These are phyloP conservation scores for Coturnix japonica DNA, from an alignment of 2,113 vertebrate species.

Conservation along the genomic window DNA sequence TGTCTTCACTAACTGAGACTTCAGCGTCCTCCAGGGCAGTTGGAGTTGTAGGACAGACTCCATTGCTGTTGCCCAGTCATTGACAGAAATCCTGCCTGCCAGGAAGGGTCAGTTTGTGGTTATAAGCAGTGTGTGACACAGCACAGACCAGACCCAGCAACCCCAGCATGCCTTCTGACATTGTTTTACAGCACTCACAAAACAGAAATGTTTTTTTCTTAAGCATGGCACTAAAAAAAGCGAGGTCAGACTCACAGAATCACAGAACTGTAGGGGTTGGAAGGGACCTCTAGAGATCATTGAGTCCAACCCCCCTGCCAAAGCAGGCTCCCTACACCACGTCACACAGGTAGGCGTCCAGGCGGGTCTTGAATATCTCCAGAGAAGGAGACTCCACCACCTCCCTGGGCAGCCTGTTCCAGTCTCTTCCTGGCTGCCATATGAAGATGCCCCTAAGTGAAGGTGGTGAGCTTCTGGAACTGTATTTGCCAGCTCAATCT, in stretches of 20 bases:
- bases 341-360: no score
- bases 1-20: slow-evolving; percentile 76
- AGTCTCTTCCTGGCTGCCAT: no score
- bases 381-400: no score
- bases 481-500: background rate
- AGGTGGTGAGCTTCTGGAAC: background rate
- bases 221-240: background rate
- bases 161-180: background rate
- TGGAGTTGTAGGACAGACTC: slow-evolving; percentile 86
- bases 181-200: background rate
- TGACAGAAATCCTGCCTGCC: slow-evolving; percentile 84
- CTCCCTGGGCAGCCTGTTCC: no score
- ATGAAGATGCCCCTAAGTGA: background rate
- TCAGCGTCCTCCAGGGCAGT: slow-evolving; percentile 92
- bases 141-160: background rate
- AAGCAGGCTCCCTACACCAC: no score
- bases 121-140: background rate
- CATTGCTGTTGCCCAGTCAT: slow-evolving; percentile 88
- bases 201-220: background rate
- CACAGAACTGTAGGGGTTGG: no score
- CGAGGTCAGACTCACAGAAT: background rate
- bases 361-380: no score
- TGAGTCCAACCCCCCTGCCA: no score
- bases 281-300: no score
- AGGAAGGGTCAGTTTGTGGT: background rate